Base-by-base conservation (phyloP, 2,888 invertebrate genomes). In the Nymphalis urticae region DNA sequence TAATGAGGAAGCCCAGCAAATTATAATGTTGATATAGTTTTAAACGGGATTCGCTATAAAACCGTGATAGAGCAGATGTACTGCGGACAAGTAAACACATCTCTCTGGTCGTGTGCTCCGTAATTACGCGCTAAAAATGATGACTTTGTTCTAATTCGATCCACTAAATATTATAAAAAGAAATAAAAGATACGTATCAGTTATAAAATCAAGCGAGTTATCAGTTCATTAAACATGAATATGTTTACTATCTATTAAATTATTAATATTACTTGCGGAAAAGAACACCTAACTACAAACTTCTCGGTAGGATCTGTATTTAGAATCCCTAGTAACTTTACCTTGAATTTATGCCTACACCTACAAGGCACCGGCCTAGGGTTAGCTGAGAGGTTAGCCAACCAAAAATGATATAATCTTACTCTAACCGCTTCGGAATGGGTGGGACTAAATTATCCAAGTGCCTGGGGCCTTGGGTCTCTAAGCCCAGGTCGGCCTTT, bases 41-140 rank as follows among this genome's bases (percentile, higher is more conserved):
- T 62, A 48, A 67, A 65, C 62, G 51, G 65, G 56, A 51, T 59
- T 70, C 68, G 54, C 70, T 62, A 64, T 70, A 70, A 70, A 69
- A 64, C 66, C 64, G 69, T 71, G 64, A 69, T 65, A 65, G 69
- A 71, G 64, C 72, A 72, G 71, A 72, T 72, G 76, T 76, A 76
- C 72, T 72, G 74, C 66, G 71, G 75, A 67, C 70, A 75, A 71
- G 74, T 78, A 79, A 79, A 79, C 79, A 79, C 72, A 68, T 70
- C 73, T 73, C 75, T 71, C 75, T 70, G 68, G 69, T 73, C 68
- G 67, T 68, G 72, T 68, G 72, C 64, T 56, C 58, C 69, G 69
- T 72, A 73, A 75, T 75, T 74, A 71, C 73, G 70, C 73, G 69
- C 75, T 77, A 76, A 77, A 78, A 76, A 75, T 73, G n/a, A n/a